Evolutionary conservation across 2,797 vertebrate species (phyloP).

Genomic region (Cirrhinus molitorella): DNA sequence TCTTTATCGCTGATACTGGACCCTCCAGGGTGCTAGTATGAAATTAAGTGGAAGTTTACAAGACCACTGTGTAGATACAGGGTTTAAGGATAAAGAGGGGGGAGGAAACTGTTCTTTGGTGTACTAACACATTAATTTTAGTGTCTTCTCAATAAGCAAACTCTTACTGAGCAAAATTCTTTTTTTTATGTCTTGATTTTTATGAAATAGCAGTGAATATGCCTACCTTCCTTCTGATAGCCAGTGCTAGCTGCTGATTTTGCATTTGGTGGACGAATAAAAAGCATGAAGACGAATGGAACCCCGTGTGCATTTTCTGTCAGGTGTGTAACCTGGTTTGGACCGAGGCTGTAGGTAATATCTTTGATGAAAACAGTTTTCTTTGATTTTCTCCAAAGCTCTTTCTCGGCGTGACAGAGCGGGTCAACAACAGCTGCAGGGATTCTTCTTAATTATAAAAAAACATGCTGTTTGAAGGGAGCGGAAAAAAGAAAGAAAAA

Average conservation of each 20-base stretch:
- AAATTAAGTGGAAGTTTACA: slow-evolving; percentile 48
- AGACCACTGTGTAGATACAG: slow-evolving; percentile 31
- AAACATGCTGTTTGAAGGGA: slow-evolving; percentile 61
- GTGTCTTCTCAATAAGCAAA: background rate
- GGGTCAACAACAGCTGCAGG: slow-evolving; percentile 67
- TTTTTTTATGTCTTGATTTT: background rate
- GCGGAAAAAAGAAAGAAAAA: slow-evolving; percentile 32
- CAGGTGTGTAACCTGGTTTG: slow-evolving; percentile 50
- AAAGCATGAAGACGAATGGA: slow-evolving; percentile 2
- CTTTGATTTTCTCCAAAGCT: slow-evolving; percentile 68
- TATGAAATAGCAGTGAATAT: background rate
- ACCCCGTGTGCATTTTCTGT: slow-evolving; percentile 52
- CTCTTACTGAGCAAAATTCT: background rate
- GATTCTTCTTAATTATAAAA: slow-evolving; percentile 68
- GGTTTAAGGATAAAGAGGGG: slow-evolving; percentile 14
- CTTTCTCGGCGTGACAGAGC: slow-evolving; percentile 58
- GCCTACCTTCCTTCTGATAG: background rate
- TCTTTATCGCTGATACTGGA: slow-evolving; percentile 39
- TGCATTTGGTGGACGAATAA: slow-evolving; percentile 14
- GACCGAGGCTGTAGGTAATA: slow-evolving; percentile 66
- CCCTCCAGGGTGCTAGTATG: slow-evolving; percentile 40
- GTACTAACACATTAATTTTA: background rate
- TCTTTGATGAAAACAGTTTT: slow-evolving; percentile 59
- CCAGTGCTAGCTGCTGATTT: slow-evolving; percentile 4
- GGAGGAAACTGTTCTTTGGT: background rate